Base-by-base conservation (phyloP, 1,140 invertebrate genomes). In the Cephus cinctus region DNA sequence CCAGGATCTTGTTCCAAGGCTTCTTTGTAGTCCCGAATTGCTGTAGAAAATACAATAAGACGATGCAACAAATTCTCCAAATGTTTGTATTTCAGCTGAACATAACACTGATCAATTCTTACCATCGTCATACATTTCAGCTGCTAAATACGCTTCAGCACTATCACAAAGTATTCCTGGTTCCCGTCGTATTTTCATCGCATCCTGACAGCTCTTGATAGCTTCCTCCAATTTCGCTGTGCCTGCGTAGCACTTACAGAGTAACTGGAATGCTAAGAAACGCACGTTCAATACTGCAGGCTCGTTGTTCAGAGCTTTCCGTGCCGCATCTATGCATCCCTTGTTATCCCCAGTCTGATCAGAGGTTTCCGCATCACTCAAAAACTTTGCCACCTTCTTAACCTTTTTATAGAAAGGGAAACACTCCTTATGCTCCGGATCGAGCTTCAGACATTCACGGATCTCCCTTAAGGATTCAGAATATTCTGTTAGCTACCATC, bases 381-480 rank as follows among this genome's bases (percentile, higher is more conserved):
- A 63, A 43, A 88, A 78, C 70, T 96, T 98, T 42, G 89, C 90
- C n/a, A 99, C 80, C 71, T 98, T 97, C 67, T 98, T 97, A 2
- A 98, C 78, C 70, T 93, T 95, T 70, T 98, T 99, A 74, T 99
- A 99, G 65, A 96, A 87, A n/a, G 88, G 83, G 74, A 86, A 96
- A 77, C 97, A 99, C 47, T 89, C 78, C 74, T 96, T 95, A 73
- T 99, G 94, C 63, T 99, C 98, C 0, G 96, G 95, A 79, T 99
- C 97, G 18, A 98, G 78, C 77, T 97, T 98, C 6, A 99, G 81
- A 75, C 98, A 99, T 75, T 99, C 96, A 16, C 97, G 83, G 55
- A 98, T 89, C 78, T 97, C 91, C 72, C 89, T 87, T 19, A 34
- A 87, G 67, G 61, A 85, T 85, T 35, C 87, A 71, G 66, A 85